phyloP scores from a whole-genome alignment of 2,888 invertebrate genomes.

The Lasiommata megera region DNA sequence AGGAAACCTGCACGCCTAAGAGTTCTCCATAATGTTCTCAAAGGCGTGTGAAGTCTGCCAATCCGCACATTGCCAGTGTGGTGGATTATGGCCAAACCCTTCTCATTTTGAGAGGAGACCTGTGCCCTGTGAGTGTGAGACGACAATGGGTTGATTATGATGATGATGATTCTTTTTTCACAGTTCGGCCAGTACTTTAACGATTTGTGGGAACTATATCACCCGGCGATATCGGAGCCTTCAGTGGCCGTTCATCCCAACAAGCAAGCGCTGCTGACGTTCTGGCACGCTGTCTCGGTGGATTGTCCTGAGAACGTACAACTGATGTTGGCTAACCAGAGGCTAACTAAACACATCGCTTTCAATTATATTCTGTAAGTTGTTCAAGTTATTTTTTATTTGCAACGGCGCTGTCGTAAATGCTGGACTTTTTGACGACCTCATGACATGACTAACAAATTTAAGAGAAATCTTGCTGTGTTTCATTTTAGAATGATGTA shows the following conservation, averaged over 20 bases:
- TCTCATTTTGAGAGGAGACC: too few species aligned
- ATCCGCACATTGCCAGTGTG: too few species aligned
- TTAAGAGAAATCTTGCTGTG: too few species aligned
- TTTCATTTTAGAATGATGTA: too few species aligned
- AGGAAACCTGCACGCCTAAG: too few species aligned
- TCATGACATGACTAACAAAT: too few species aligned
- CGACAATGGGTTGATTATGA: slow-evolving; percentile 15
- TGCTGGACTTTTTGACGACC: too few species aligned
- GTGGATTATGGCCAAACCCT: too few species aligned
- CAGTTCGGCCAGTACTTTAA: slow-evolving; percentile 96
- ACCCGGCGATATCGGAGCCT: slow-evolving; percentile 96
- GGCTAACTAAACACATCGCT: slow-evolving; percentile 96
- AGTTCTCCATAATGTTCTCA: too few species aligned
- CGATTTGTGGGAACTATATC: slow-evolving; percentile 96
- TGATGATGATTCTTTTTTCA: neutral
- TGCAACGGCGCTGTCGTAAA: too few species aligned
- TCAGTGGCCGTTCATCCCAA: slow-evolving; percentile 97
- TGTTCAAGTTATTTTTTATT: neutral
- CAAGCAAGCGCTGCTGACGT: slow-evolving; percentile 94
- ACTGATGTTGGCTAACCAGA: slow-evolving; percentile 91
- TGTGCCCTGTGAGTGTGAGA: too few species aligned
- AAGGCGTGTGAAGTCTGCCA: too few species aligned
- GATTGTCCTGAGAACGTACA: slow-evolving; percentile 97
- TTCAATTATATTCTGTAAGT: slow-evolving; percentile 97
- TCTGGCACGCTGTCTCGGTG: slow-evolving; percentile 96